These are phyloP conservation scores for Corydoras sp. DNA, from an alignment of 2,113 vertebrate genomes.

Conservation along the genomic window DNA sequence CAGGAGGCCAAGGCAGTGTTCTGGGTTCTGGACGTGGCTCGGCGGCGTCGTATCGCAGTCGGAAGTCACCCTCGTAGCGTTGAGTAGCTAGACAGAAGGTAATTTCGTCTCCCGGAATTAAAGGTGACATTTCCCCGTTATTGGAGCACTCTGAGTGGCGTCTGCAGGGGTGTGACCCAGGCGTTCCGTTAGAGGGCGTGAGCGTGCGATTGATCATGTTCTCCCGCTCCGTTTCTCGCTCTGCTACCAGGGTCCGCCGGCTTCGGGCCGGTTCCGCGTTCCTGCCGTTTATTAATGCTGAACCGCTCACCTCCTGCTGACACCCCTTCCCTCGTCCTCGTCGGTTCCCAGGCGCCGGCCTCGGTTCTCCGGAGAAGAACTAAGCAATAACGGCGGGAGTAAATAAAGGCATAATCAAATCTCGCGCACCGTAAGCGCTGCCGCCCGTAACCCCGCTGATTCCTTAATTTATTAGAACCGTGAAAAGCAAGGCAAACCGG, in stretches of 20 bases:
- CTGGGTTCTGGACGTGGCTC: no score
- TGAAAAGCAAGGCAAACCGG: slow-evolving; percentile 44
- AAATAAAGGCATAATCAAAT: slow-evolving; percentile 66
- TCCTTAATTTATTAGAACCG: slow-evolving; percentile 66
- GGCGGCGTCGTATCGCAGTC: no score
- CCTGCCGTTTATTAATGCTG: slow-evolving; percentile 50
- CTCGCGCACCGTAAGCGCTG: slow-evolving; percentile 54
- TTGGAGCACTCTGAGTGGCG: slow-evolving; percentile 8
- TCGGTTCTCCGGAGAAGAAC: slow-evolving; percentile 50
- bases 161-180: slow-evolving; percentile 9
- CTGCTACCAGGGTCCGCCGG: slow-evolving; percentile 26
- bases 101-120: background rate
- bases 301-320: slow-evolving; percentile 44
- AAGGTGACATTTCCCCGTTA: slow-evolving; percentile 19
- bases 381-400: slow-evolving; percentile 62
- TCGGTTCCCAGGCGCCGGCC: slow-evolving; percentile 34
- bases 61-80: no score
- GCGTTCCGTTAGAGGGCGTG: slow-evolving; percentile 20
- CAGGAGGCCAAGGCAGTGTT: no score
- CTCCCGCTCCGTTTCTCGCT: background rate
- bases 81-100: background rate
- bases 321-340: slow-evolving; percentile 31
- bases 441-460: slow-evolving; percentile 59
- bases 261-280: slow-evolving; percentile 27
- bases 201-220: slow-evolving; percentile 33